These are phyloP conservation scores for Podiceps cristatus DNA, from an alignment of 2,113 vertebrate genomes.

Conservation along the genomic window DNA sequence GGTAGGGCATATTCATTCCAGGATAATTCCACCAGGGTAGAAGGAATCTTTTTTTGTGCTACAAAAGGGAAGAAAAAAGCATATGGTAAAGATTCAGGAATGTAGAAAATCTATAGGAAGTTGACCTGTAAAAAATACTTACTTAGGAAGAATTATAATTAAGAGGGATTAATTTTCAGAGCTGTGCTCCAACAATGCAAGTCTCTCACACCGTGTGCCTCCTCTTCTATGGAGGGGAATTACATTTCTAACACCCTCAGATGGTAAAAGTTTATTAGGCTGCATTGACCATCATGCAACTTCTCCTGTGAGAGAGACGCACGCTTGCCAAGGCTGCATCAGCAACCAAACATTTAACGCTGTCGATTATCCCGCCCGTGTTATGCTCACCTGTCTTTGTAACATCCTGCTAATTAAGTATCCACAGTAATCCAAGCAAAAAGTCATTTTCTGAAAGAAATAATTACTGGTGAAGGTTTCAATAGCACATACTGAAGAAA, in stretches of 20 bases:
- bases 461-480: not conserved
- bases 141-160: not conserved
- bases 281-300: not conserved
- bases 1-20: not conserved
- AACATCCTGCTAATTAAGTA: not conserved
- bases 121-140: not conserved
- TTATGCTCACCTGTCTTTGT: not conserved
- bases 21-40: fast-evolving
- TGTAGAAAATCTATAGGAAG: not conserved
- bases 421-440: not conserved
- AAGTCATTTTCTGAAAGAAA: not conserved
- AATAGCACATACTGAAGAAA: not conserved
- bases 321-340: not conserved
- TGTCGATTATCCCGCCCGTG: not conserved
- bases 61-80: not conserved
- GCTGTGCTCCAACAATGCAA: not conserved
- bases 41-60: not conserved
- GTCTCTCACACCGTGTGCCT: not conserved
- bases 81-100: not conserved
- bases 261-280: not conserved
- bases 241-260: not conserved
- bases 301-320: not conserved
- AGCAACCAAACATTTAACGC: not conserved
- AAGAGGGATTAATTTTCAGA: not conserved
- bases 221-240: not conserved